Percentiles rank a stretch among this genome's conserved stretches.
Conservation (phyloP, 2,113 vertebrate genomes). For the Zonotrichia leucophrys region DNA sequence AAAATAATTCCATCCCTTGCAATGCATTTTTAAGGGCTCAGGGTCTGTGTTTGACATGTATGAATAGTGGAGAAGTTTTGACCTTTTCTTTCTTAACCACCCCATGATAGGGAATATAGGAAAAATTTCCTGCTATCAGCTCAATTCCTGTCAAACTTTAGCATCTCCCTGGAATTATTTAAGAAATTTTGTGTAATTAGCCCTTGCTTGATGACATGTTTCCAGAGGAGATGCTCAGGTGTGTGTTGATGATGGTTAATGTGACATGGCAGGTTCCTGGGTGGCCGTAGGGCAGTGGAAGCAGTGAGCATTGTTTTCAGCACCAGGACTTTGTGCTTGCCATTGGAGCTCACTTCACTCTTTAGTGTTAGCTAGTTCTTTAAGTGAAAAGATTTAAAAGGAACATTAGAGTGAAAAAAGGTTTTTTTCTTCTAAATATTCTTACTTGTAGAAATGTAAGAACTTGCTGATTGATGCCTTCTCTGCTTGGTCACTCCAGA, state of each 20-base stretch:
- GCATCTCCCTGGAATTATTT: background rate
- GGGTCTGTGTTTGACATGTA: background rate
- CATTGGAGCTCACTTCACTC: background rate
- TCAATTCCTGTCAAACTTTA: background rate
- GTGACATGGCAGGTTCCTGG: background rate
- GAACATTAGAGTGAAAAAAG: background rate
- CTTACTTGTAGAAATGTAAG: background rate
- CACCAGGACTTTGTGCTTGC: background rate
- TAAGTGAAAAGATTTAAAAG: background rate
- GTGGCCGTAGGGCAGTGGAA: background rate
- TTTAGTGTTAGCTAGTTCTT: background rate
- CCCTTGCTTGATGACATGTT: background rate
- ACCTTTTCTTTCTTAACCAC: background rate
- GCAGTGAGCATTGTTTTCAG: background rate
- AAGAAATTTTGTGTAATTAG: background rate
- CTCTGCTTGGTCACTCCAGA: background rate
- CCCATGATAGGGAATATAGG: background rate
- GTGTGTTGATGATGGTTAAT: background rate
- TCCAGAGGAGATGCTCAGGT: background rate
- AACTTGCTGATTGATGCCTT: background rate
- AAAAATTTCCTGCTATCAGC: background rate
- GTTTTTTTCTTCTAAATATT: fast-evolving
- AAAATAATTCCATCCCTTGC: background rate
- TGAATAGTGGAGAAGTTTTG: background rate
- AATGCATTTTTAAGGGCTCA: background rate